Conservation (phyloP, 2,113 vertebrate species). For the Ochotona princeps region DNA sequence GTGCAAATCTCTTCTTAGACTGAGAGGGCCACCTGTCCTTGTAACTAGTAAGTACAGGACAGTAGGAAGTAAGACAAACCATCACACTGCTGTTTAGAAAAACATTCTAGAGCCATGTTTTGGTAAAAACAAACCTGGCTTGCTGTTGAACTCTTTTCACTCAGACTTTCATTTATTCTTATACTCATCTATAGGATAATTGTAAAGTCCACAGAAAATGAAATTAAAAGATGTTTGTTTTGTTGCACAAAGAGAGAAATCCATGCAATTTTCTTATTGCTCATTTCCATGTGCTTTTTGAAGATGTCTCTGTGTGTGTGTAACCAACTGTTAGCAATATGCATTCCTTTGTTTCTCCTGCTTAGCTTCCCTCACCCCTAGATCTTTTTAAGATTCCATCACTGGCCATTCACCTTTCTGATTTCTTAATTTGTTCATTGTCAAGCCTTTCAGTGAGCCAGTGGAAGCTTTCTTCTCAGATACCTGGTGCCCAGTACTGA, state of each 20-base stretch:
- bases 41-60: not conserved
- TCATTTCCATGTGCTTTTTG: too few relatives aligned
- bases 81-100: not conserved
- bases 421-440: not conserved
- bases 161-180: not conserved
- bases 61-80: not conserved
- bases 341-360: slow-evolving; percentile 12
- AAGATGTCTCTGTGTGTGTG: not conserved
- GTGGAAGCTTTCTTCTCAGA: not conserved
- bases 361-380: not conserved
- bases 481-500: not conserved
- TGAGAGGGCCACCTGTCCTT: not conserved
- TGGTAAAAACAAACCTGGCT: not conserved
- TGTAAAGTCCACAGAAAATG: too few relatives aligned
- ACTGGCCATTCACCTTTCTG: not conserved
- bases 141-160: not conserved
- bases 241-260: too few relatives aligned
- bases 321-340: not conserved
- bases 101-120: not conserved
- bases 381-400: slow-evolving; percentile 32
- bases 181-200: too few relatives aligned
- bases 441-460: not conserved
- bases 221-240: not conserved
- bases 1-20: not conserved
- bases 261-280: too few relatives aligned